These are phyloP conservation scores for Ariolimax columbianus DNA, from an alignment of 2,888 invertebrate species.

Conservation along the genomic window DNA sequence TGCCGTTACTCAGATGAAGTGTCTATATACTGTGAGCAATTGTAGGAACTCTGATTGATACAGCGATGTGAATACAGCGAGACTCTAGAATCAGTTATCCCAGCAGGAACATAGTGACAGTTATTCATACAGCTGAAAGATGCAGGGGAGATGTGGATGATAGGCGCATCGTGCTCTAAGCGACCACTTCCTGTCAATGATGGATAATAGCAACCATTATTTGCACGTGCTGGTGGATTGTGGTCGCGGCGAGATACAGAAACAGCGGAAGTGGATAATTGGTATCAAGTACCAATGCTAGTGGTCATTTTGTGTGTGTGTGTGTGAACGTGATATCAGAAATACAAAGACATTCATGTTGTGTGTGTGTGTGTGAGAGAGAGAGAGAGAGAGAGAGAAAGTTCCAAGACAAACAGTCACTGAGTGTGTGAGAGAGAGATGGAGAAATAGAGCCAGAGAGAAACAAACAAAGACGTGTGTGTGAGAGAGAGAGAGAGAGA, in stretches of 20 bases:
- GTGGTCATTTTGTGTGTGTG: no score
- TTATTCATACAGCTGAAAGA: no score
- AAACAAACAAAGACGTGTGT: slow-evolving; percentile 24
- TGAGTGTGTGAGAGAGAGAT: background rate
- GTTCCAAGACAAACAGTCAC: background rate
- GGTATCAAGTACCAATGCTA: background rate
- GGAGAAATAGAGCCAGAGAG: slow-evolving; percentile 29
- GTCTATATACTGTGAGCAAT: no score
- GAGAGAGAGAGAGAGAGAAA: slow-evolving; percentile 16
- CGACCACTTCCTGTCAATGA: background rate
- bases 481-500: slow-evolving; percentile 41
- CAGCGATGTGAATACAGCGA: no score
- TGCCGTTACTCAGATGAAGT: no score
- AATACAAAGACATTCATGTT: no score
- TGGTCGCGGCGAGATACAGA: background rate
- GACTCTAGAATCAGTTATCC: no score
- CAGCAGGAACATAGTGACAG: no score
- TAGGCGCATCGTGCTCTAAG: background rate
- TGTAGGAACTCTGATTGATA: no score
- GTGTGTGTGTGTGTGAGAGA: background rate
- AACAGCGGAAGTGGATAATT: background rate
- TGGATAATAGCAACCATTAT: background rate
- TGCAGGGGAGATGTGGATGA: no score
- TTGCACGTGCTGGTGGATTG: background rate
- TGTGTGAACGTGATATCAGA: background rate